Base-by-base conservation (phyloP, 1,140 invertebrate genomes). In the Octopus sinensis region DNA sequence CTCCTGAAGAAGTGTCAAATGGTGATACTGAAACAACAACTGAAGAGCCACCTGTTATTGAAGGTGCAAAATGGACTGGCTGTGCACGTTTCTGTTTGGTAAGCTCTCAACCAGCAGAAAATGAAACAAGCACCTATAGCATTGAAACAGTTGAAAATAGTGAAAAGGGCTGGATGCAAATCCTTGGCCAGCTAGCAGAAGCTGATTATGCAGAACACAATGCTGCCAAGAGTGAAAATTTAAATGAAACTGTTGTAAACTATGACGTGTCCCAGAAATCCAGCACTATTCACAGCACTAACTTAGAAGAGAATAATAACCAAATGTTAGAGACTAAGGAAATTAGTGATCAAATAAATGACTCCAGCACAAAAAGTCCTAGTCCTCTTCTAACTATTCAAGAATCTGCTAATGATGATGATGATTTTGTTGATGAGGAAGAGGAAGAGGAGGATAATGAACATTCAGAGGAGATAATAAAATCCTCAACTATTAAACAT, bases 151-250 rank as follows among this genome's bases (percentile, higher is more conserved):
- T 52, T 77, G 76, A 77, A 43, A 77, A 77, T 6, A n/a, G 17
- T 77, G 76, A 52, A 51, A 77, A 77, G 0, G 4, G 76, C 23
- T 52, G 76, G 52, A 17, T 77, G 17, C 4, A 77, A 77, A 77
- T 77, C 17, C 17, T 73, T 10, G 68, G 68, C 68, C 17, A 73
- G 13, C 30, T 73, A 17, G 68, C 30, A 13, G 68, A 73, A 23
- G 68, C 68, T 73, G 68, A 73, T 73, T 73, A 73, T 73, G 68
- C 68, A n/a, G 68, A 73, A 73, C 68, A 73, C 17, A 13, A 6
- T 13, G 68, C 68, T 73, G 68, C 68, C 30, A 17, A 13, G 6
- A 23, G 30, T n/a, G 68, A 73, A 13, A 73, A 73, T 73, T 73
- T 23, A 6, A 73, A 23, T 73, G 68, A 73, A 73, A 23, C 68